A percentile compares a stretch with the other conserved stretches of the same genome.
These are phyloP conservation scores for Mythimna lalbum DNA, from an alignment of 2,888 invertebrate genomes.

Conservation along the genomic window DNA sequence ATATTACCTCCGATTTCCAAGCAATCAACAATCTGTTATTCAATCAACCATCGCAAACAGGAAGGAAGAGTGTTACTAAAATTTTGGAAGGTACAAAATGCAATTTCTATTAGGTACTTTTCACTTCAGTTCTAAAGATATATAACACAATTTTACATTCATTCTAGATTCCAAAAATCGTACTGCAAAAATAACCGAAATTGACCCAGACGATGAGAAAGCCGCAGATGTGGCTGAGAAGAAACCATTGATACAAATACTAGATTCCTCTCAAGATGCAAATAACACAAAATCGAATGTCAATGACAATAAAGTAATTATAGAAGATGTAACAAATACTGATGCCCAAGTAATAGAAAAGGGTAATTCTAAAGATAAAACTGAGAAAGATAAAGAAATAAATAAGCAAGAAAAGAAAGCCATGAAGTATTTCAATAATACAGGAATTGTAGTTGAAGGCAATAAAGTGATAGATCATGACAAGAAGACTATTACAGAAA, in stretches of 20 bases:
- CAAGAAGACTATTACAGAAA: constrained; percentile 71
- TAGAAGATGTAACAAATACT: constrained; percentile 54
- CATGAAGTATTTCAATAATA: constrained; percentile 2
- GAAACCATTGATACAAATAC: constrained; percentile 81
- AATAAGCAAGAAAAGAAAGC: constrained; percentile 1
- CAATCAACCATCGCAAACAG: constrained; percentile 72
- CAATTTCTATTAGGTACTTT: no score
- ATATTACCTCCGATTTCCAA: constrained; percentile 71
- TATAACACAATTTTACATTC: not conserved
- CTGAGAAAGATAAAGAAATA: constrained; percentile 8
- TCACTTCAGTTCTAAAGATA: not conserved
- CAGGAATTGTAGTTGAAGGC: constrained; percentile 61
- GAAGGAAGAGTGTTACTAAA: constrained; percentile 66
- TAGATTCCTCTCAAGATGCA: constrained; percentile 68
- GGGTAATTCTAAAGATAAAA: constrained; percentile 4
- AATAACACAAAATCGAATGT: constrained; percentile 52
- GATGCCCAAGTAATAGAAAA: constrained; percentile 62
- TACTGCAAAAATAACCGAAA: constrained; percentile 68
- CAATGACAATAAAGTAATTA: constrained; percentile 41
- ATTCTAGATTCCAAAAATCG: constrained; percentile 65
- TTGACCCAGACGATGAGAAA: constrained; percentile 63
- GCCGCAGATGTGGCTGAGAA: constrained; percentile 65
- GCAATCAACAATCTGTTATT: constrained; percentile 79
- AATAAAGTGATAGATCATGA: constrained; percentile 75
- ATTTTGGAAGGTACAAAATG: constrained; percentile 70